Evolutionary conservation across 2,888 invertebrate species (phyloP).

Genomic region (Sturmia bella): DNA sequence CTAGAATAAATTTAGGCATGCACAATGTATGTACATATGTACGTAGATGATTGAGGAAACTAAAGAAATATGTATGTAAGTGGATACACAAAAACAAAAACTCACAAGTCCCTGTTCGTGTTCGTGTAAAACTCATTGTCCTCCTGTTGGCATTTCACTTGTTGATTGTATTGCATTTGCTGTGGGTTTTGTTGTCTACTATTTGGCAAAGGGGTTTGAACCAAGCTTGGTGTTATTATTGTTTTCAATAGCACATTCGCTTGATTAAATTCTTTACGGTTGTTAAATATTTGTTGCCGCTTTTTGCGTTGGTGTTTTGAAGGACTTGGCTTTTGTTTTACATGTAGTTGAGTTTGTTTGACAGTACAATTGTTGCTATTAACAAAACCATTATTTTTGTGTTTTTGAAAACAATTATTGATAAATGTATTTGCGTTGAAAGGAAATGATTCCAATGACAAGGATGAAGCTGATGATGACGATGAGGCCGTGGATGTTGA

Average conservation of each 20-base stretch:
- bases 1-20: too few relatives aligned
- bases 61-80: neutral
- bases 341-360: neutral
- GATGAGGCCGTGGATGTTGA: constrained; percentile 9
- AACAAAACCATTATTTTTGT: constrained; percentile 10
- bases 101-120: constrained; percentile 42
- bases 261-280: constrained; percentile 1
- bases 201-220: neutral
- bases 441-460: constrained; percentile 32
- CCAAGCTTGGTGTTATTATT: neutral
- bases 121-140: constrained; percentile 20
- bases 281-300: constrained; percentile 3
- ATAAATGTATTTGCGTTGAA: constrained; percentile 32
- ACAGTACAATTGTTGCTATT: constrained; percentile 17
- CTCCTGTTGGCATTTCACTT: constrained; percentile 31
- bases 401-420: constrained; percentile 25
- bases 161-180: constrained; percentile 49
- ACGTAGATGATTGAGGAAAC: neutral
- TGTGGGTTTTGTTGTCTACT: neutral
- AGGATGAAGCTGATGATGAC: constrained; percentile 31
- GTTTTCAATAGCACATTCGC: neutral
- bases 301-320: neutral
- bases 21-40: neutral
- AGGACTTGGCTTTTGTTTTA: neutral
- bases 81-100: neutral